Percentiles rank a stretch among this genome's conserved stretches.
phyloP scores from a whole-genome alignment of 2,113 vertebrate species.

The Donacobius atricapilla region DNA sequence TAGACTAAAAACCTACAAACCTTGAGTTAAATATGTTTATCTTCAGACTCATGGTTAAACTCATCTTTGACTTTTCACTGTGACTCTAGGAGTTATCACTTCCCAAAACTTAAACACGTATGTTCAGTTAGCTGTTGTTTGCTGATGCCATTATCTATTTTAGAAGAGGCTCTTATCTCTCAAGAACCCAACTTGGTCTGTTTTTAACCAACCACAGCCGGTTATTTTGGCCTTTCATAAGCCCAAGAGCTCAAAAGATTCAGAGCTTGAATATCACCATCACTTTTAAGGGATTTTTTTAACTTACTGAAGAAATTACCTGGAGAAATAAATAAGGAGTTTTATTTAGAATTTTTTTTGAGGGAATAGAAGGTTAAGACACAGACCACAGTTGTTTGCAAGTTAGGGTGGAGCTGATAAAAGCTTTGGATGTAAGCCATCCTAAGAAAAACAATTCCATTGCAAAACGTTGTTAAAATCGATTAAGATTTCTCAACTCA shows the following conservation, averaged over 20 bases:
- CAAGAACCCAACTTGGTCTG: background rate
- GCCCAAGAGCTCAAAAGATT: background rate
- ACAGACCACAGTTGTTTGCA: background rate
- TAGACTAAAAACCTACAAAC: background rate
- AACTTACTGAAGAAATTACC: background rate
- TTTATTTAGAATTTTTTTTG: background rate
- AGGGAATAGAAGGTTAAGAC: background rate
- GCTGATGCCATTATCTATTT: background rate
- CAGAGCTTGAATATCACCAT: background rate
- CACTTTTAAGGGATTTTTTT: background rate
- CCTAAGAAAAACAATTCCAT: background rate
- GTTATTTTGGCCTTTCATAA: background rate
- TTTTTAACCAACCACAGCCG: background rate
- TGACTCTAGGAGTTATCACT: background rate
- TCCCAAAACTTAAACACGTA: background rate
- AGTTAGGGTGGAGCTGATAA: background rate
- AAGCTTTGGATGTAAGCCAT: background rate
- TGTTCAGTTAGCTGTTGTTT: background rate
- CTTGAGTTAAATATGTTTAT: background rate
- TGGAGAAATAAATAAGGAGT: background rate
- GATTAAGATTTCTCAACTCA: background rate
- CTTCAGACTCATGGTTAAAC: background rate
- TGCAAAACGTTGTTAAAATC: background rate
- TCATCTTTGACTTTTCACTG: background rate
- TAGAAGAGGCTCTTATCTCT: background rate